Base-by-base conservation (phyloP, 2,113 vertebrate species). In the Gila orcuttii region DNA sequence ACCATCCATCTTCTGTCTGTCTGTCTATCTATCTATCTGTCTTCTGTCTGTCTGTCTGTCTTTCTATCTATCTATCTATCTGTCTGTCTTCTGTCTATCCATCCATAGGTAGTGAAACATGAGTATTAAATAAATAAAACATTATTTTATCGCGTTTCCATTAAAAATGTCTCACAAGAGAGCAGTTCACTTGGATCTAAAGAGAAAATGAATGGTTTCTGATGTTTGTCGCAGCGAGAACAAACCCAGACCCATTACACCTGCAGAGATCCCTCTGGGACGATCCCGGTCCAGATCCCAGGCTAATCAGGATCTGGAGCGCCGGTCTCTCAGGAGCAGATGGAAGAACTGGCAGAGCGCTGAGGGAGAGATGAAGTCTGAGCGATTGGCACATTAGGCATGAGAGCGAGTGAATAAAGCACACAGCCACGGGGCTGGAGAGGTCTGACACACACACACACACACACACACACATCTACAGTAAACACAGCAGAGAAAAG, bases 221-320 rank as follows among this genome's bases (percentile, higher is more conserved):
- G 60, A 64, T 64, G 25, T 64, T 4, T 64, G n/a, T 64, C 76
- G 47, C 83, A 77, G 69, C 28, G 62, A 82, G 84, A 62, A 73
- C 79, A 86, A 83, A 83, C 75, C 52, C 69, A 59, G 39, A 86
- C 19, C 55, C 84, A 86, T 86, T 88, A 83, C n/a, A 79, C 87
- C 87, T 79, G 82, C 84, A 74, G 21, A 60, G 76, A 28, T 71
- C 82, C 86, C 79, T 79, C 69, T 85, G 76, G 83, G 81, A 88
- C 78, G 69, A 89, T 86, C 83, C 57, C 59, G 85, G 78, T 77
- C 85, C 83, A 87, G 88, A 87, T 85, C 82, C 85, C 52, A 79
- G 64, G 83, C 84, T 82, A 57, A 87, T 85, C 85, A 85, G 88
- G 73, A 85, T 55, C 39, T 79, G 86, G 79, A 83, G 39, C 79